phyloP scores from a whole-genome alignment of 2,797 vertebrate species.

The Sebastolobus altivelis region DNA sequence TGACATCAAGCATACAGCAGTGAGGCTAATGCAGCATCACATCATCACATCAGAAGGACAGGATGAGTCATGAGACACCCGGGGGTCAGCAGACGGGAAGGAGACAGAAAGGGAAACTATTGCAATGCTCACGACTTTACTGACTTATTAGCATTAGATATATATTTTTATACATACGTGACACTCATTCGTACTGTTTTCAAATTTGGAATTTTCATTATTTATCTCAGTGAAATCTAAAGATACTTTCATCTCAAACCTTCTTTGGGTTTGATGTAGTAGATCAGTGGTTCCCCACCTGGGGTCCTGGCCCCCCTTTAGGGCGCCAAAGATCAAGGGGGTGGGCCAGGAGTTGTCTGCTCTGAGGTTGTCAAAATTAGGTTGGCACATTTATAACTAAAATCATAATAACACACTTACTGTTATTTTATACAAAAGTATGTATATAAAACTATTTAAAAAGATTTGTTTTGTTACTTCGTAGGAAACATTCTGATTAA shows the following conservation, averaged over 20 bases:
- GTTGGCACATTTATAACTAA: no score
- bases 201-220: not conserved
- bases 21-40: constrained; percentile 67
- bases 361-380: no score
- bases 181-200: not conserved
- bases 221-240: not conserved
- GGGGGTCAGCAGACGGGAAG: constrained; percentile 31
- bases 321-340: no score
- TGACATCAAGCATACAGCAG: constrained; percentile 38
- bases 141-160: not conserved
- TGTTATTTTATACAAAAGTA: no score
- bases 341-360: no score
- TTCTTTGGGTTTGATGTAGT: not conserved
- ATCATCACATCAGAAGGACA: constrained; percentile 45
- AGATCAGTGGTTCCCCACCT: not conserved
- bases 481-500: no score
- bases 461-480: no score
- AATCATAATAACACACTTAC: no score
- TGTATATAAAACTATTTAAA: no score
- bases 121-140: not conserved
- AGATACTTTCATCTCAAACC: not conserved
- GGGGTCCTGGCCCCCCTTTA: no score
- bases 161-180: not conserved
- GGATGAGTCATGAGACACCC: constrained; percentile 51
- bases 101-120: not conserved